phyloP scores from a whole-genome alignment of 2,797 vertebrate genomes.

The Hypotaenidia philippensis region DNA sequence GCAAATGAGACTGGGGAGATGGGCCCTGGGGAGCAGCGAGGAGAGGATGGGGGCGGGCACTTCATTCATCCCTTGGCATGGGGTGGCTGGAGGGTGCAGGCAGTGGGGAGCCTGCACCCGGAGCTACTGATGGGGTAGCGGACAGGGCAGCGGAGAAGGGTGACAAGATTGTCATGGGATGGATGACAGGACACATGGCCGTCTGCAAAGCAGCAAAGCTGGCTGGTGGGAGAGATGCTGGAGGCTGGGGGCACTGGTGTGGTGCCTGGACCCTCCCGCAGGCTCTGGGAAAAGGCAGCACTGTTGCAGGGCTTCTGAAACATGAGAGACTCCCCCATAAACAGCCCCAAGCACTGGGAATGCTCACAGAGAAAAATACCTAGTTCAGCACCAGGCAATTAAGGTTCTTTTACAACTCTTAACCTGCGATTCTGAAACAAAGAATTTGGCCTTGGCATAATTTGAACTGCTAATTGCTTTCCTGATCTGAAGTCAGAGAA shows the following conservation, averaged over 20 bases:
- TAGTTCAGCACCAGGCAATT: constrained; percentile 58
- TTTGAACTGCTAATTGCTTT: constrained; percentile 61
- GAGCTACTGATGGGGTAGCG: neutral
- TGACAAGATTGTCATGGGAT: neutral
- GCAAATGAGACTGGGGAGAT: neutral
- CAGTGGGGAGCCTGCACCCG: accelerated
- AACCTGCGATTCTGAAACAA: constrained; percentile 58
- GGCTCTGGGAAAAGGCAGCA: neutral
- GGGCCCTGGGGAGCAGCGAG: neutral
- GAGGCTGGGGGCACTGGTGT: neutral
- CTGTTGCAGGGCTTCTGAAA: neutral
- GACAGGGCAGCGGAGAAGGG: neutral
- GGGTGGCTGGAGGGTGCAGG: accelerated
- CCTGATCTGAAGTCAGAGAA: constrained; percentile 8
- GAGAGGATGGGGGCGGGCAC: neutral
- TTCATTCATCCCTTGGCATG: neutral
- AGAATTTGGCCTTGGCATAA: constrained; percentile 52
- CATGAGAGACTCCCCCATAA: neutral
- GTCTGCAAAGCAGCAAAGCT: neutral
- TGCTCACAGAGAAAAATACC: neutral
- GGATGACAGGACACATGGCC: neutral
- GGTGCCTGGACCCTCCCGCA: neutral
- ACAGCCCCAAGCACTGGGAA: constrained; percentile 25
- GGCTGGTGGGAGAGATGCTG: neutral
- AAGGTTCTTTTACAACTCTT: constrained; percentile 57